Evolutionary conservation across 1,140 invertebrate genomes (phyloP), one percentile per base, ranked within the genome.

Genomic region (Proctacanthus coquilletti): DNA sequence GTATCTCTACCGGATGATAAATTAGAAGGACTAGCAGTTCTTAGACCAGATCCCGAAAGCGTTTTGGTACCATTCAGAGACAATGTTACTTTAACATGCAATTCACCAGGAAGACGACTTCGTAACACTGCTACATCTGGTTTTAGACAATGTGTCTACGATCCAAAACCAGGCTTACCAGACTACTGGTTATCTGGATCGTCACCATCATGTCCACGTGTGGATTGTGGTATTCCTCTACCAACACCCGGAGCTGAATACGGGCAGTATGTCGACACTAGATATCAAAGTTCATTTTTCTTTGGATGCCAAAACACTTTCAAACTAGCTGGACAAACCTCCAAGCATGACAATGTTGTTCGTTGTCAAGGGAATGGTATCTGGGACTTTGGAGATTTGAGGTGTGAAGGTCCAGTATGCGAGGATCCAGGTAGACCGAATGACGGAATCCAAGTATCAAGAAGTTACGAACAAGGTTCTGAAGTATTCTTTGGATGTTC

Each of bases 271-370:
- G 60, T 76, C 10, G 87, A 93, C 50, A 93, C 88, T 0, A 80
- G 79, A 56, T 92, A 80, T 50, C 82, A 89, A 58, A 86, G 86
- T 18, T 89, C 79, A 2, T 96, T 95, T 64, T 89, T 86, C 68
- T 96, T 98, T 55, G 86, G 86, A 21, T 97, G 93, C 56, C 87
- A 95, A 65, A 85, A 93, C 51, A 94, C 91, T 0, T 95, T 95
- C 55, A 89, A 86, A 51, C 60, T 95, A 17, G 88, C 87, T 18
- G 91, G 92, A 3, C 86, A 93, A 66, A 91, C 85, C 1, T 82
- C 75, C 21, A 79, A 78, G 46, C 82, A 88, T 46, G 89, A 96
- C 49, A 91, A 92, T 52, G 79, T 91, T 14, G 88, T 96, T 0
- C 74, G 71, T 36, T 97, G 92, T 62, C 80, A 84, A 64, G 77